Evolutionary conservation across 2,888 invertebrate species (phyloP), one percentile per base, ranked within the genome.

Genomic region (Napeogenes inachia): DNA sequence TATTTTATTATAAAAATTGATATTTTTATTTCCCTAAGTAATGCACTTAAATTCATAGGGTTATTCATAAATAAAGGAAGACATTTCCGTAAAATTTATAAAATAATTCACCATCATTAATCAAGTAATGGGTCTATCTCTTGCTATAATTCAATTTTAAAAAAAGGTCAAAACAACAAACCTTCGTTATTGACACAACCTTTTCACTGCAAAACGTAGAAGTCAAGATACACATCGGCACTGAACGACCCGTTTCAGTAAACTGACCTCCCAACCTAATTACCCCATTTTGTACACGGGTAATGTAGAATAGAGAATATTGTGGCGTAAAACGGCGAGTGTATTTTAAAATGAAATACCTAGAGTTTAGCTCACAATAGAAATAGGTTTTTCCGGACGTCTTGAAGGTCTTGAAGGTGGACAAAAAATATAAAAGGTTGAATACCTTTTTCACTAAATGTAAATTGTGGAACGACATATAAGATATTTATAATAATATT

Each of bases 261-360:
- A 56, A 60, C 63, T 53, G 61, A 61, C 63, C 63, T 64, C 57
- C 55, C 63, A 61, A 64, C 63, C 63, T 64, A 64, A 64, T 64
- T 64, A 61, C 63, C 63, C 55, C 60, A 57, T 64, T 64, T 58
- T 50, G 50, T 50, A 50, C 50, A 30, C 30, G 50, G 30, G 50
- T 50, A 50, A 50, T 50, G 50, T 50, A 30, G 30, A 50, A 50
- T 50, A 50, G 50, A 50, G 50, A 50, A 50, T 50, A 50, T 30
- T 50, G 50, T 50, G 50, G 50, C 30, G 50, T 50, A 50, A 50
- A 50, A 50, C 30, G 50, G 30, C 3, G 50, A 30, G 30, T 50
- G 30, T 30, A 12, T 50, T 50, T 50, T 50, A 50, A 30, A 50
- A 50, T 50, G 30, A 50, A 50, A 50, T 30, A 30, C 50, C 21